Percentiles rank a stretch among this genome's conserved stretches.
phyloP scores from a whole-genome alignment of 2,797 vertebrate genomes.

The Microctenopoma stevenorrisi region DNA sequence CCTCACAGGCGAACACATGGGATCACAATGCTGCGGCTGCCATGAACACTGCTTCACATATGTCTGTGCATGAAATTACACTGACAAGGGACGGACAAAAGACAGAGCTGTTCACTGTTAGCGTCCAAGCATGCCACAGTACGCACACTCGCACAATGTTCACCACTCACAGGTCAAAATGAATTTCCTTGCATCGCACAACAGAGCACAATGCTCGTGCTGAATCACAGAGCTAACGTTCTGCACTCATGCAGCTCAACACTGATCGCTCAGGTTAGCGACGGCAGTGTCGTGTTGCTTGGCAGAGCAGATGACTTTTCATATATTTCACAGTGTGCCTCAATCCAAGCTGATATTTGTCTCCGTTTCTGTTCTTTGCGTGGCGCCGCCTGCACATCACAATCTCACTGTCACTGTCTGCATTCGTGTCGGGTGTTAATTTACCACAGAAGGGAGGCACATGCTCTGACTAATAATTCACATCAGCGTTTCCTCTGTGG shows the following conservation, averaged over 20 bases:
- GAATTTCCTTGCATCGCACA: conserved; percentile 48
- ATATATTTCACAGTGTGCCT: conserved; percentile 27
- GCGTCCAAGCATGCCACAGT: conserved; percentile 31
- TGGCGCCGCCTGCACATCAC: not conserved
- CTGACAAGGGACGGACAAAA: conserved; percentile 69
- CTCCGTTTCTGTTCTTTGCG: conserved; percentile 11
- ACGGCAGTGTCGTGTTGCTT: conserved; percentile 14
- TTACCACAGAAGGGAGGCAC: conserved; percentile 34
- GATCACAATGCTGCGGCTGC: conserved; percentile 61
- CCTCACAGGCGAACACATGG: conserved; percentile 71
- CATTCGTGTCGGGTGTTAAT: conserved; percentile 38
- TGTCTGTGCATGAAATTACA: conserved; percentile 71
- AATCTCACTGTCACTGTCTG: conserved; percentile 38
- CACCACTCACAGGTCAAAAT: conserved; percentile 42
- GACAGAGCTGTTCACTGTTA: conserved; percentile 48
- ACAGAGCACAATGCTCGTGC: conserved; percentile 28
- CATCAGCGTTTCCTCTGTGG: conserved; percentile 17
- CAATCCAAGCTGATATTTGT: not conserved
- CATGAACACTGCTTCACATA: conserved; percentile 66
- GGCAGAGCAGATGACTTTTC: conserved; percentile 38
- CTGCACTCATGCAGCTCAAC: conserved; percentile 10
- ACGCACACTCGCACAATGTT: conserved; percentile 18
- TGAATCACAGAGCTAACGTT: conserved; percentile 14
- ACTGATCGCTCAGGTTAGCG: conserved; percentile 20
- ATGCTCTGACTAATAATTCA: conserved; percentile 50